These are phyloP conservation scores for Atta texana DNA, from an alignment of 1,140 invertebrate species.

Conservation along the genomic window DNA sequence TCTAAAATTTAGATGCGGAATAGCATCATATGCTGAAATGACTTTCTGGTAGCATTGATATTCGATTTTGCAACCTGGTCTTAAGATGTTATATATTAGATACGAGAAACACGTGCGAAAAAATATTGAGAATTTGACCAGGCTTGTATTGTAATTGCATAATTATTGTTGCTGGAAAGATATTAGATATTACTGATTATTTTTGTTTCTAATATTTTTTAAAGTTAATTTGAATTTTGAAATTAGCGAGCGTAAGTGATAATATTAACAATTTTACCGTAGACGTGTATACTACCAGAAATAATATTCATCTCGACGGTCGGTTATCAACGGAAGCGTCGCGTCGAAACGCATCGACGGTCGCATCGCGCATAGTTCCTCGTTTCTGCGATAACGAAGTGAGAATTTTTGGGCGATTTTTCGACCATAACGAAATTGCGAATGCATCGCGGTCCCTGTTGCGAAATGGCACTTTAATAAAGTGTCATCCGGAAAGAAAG, in stretches of 20 bases:
- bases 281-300: slow-evolving; percentile 17
- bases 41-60: slow-evolving; percentile 6
- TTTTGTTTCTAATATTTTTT: background rate
- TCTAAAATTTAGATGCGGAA: slow-evolving; percentile 29
- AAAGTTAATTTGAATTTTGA: background rate
- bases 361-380: background rate
- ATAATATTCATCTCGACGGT: slow-evolving; percentile 50
- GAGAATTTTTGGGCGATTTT: slow-evolving; percentile 43
- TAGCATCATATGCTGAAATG: slow-evolving; percentile 22
- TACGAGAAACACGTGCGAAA: background rate
- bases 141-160: background rate
- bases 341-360: slow-evolving; percentile 30
- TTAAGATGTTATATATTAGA: background rate
- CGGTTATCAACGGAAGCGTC: slow-evolving; percentile 28
- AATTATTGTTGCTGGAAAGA: background rate
- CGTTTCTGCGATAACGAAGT: slow-evolving; percentile 38
- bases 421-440: slow-evolving; percentile 67
- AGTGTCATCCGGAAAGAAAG: slow-evolving; percentile 34
- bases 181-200: background rate
- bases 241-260: slow-evolving; percentile 10
- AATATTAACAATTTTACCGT: slow-evolving; percentile 26
- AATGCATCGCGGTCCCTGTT: slow-evolving; percentile 54
- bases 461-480: slow-evolving; percentile 49
- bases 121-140: background rate
- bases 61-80: background rate